A percentile compares a stretch with the other conserved stretches of the same genome.
Evolutionary conservation across 2,888 invertebrate genomes (phyloP).

Genomic region (Drosophila anomalipes): DNA sequence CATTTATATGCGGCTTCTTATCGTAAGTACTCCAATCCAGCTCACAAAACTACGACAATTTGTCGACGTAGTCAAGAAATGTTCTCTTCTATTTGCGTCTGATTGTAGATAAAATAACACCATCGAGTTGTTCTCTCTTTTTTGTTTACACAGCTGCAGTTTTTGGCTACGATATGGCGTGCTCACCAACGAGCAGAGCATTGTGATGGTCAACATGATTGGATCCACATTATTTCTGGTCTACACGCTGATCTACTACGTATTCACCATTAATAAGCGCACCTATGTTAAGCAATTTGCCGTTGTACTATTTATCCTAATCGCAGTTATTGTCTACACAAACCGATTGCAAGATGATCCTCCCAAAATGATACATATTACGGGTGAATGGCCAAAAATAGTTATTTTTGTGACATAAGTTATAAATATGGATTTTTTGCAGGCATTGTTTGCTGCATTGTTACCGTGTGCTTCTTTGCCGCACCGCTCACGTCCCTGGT

Average conservation of each 20-base stretch:
- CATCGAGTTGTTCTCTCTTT: neutral
- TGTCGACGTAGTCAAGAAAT: constrained; percentile 64
- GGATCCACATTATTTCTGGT: constrained; percentile 90
- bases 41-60: constrained; percentile 28
- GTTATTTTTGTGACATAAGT: neutral
- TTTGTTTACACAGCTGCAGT: constrained; percentile 87
- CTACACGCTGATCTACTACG: constrained; percentile 90
- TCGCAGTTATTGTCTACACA: constrained; percentile 87
- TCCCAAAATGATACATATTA: constrained; percentile 86
- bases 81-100: neutral
- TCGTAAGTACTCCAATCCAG: constrained; percentile 87
- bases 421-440: constrained; percentile 18
- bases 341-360: constrained; percentile 86
- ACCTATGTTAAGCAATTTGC: constrained; percentile 88
- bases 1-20: constrained; percentile 91
- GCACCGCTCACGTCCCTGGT: constrained; percentile 92
- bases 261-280: constrained; percentile 90
- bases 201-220: constrained; percentile 91
- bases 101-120: constrained; percentile 15
- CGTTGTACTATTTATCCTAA: constrained; percentile 86
- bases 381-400: constrained; percentile 87
- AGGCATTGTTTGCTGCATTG: constrained; percentile 89
- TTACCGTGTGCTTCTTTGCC: constrained; percentile 92
- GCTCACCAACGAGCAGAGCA: constrained; percentile 89
- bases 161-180: constrained; percentile 94